Base-by-base conservation (phyloP, 2,113 vertebrate genomes). In the Corvus cornix region DNA sequence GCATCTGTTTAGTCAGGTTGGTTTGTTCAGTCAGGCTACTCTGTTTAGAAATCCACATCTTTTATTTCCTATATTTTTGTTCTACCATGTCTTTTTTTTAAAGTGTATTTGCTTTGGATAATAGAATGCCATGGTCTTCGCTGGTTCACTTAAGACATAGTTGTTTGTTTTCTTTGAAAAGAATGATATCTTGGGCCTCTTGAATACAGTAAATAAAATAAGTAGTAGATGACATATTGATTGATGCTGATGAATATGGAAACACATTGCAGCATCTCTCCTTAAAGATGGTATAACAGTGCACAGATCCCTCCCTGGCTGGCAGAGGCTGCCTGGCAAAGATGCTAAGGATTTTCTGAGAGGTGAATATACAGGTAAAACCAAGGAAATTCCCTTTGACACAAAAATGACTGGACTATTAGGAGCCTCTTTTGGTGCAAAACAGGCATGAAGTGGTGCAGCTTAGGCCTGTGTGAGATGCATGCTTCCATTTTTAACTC, bases 21-120 rank as follows among this genome's bases (percentile, higher is more conserved):
- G n/a, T 76, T 92, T 92, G 28, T 83, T 97, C 39, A 70, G 83
- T 67, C 35, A 63, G 69, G 28, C 33, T 81, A 78, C 43, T 94
- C 77, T 86, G 39, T 70, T 85, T 93, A 81, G 68, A 70, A 85
- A 82, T 41, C 28, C 19, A 1, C 35, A 81, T 68, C 64, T 93
- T 95, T 88, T 82, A 67, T 90, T 94, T 78, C 72, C 84, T 59
- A 14, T 31, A 4, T 13, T 74, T 74, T 85, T 79, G 37, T 70
- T 78, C 44, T 33, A 67, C 15, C 6, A 0, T 59, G 35, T 30
- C 13, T 41, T 85, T 80, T 77, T 68, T 87, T 49, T 44, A 41
- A 79, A 87, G 37, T 56, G 14, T 91, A 75, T 94, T 92, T 96
- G 44, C 37, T 94, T 79, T 93, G 43, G 31, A 60, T 90, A 89